Evolutionary conservation across 2,113 vertebrate genomes (phyloP), one percentile per base, ranked within the genome.

Genomic region (Entomyzon cyanotis): DNA sequence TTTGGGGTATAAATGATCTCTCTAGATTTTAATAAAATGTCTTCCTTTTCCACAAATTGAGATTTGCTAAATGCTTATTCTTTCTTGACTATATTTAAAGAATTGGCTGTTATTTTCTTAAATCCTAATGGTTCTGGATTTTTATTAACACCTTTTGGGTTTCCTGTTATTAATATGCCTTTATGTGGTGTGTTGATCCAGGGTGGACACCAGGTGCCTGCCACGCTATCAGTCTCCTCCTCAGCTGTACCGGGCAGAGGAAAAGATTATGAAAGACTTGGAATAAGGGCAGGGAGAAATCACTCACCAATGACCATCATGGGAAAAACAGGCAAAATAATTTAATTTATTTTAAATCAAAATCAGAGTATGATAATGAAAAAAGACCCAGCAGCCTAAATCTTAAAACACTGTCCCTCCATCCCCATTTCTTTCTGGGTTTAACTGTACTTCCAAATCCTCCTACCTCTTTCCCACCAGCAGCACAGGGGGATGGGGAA

Each of bases 1-100:
- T 90, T 35, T 47, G 71, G 35, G 76, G 18, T 81, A 70, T 60
- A 86, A 88, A 55, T 74, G 31, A 41, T 73, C 75, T 84, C 69
- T 64, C 67, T 84, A 68, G 75, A 84, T 94, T 93, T 90, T 74
- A 92, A 74, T 80, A 69, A 80, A 92, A 84, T 0, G 1, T 60
- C 31, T 55, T 89, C 37, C 19, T 62, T 79, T 87, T 68, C 70
- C 64, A 64, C 33, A 77, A 59, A 75, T 13, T 44, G 68, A 88
- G 52, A 52, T 74, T 70, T 86, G 12, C 30, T 85, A 53, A 84
- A 82, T 87, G 50, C 27, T 55, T 81, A 23, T 73, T 89, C 33
- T 75, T 94, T 74, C 24, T 35, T 31, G 65, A 12, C 55, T 77
- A 46, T 6, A 14, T 75, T 86, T 67, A 55, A 85, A 77, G 30